Conservation (phyloP, 2,797 vertebrate genomes). For the Columba guinea region DNA sequence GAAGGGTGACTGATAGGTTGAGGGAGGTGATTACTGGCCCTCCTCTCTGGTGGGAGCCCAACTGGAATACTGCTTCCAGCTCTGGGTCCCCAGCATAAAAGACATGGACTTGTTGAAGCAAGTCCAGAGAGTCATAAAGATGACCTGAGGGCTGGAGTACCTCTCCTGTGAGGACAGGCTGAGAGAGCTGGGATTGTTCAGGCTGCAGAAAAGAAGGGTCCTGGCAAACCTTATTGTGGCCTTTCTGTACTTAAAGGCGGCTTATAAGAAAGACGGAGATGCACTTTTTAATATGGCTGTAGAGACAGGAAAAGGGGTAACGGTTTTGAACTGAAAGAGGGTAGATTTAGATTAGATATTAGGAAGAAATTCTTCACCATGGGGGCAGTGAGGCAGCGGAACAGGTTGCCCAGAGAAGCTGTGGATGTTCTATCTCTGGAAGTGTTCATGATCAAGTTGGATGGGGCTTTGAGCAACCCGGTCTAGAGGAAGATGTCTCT, state of each 20-base stretch:
- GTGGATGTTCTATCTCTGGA: not conserved
- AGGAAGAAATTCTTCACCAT: too few relatives aligned
- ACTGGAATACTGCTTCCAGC: fast-evolving
- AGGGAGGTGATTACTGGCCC: not conserved
- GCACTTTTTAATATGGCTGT: too few relatives aligned
- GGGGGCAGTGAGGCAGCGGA: too few relatives aligned
- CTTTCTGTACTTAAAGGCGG: too few relatives aligned
- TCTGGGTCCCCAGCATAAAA: not conserved
- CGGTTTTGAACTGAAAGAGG: too few relatives aligned
- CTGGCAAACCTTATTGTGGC: too few relatives aligned
- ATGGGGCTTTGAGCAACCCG: not conserved
- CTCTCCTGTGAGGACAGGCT: not conserved
- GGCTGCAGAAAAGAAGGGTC: too few relatives aligned
- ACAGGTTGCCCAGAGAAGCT: too few relatives aligned
- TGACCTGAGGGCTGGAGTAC: not conserved
- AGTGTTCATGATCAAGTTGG: not conserved
- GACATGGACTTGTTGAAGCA: not conserved
- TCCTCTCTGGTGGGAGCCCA: not conserved
- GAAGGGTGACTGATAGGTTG: fast-evolving
- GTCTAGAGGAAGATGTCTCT: not conserved
- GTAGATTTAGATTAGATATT: too few relatives aligned
- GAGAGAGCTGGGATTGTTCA: not conserved
- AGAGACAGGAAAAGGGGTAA: too few relatives aligned
- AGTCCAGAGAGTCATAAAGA: not conserved
- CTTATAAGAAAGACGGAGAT: too few relatives aligned